phyloP scores from a whole-genome alignment of 2,888 invertebrate genomes.

The Hydropsyche betteni region DNA sequence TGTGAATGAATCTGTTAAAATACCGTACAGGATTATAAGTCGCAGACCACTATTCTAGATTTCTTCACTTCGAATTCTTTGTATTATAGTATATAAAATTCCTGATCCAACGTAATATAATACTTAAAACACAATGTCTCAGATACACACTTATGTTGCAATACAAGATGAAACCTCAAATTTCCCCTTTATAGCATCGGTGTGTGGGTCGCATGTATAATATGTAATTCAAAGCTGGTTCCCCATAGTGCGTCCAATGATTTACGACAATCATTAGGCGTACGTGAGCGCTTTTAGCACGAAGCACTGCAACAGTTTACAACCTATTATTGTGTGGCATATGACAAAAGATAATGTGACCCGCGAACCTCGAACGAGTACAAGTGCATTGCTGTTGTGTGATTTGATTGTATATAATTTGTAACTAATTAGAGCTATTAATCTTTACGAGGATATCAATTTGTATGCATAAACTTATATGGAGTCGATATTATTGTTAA shows the following conservation, averaged over 20 bases:
- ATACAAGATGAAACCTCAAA: conserved; percentile 21
- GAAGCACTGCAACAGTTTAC: conserved; percentile 36
- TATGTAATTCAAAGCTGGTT: conserved; percentile 25
- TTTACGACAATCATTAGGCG: conserved; percentile 38
- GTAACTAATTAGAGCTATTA: conserved; percentile 38
- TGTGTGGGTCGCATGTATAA: conserved; percentile 16
- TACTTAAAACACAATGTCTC: background rate
- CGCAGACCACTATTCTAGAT: no score
- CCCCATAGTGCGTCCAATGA: background rate
- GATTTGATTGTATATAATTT: conserved; percentile 10
- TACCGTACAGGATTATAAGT: no score
- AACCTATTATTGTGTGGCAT: conserved; percentile 38
- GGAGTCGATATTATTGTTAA: background rate
- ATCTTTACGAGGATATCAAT: conserved; percentile 28
- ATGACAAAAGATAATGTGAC: conserved; percentile 37
- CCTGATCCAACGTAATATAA: background rate
- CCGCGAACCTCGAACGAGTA: conserved; percentile 24
- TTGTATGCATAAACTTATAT: conserved; percentile 2
- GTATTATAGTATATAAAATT: conserved; percentile 2
- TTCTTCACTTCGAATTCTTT: background rate
- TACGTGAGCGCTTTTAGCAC: conserved; percentile 37
- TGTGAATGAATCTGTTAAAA: no score
- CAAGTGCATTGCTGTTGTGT: conserved; percentile 22
- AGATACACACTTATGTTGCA: background rate
- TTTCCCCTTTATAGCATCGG: background rate